Conservation (phyloP, 2,888 invertebrate genomes). For the Mythimna impura region DNA sequence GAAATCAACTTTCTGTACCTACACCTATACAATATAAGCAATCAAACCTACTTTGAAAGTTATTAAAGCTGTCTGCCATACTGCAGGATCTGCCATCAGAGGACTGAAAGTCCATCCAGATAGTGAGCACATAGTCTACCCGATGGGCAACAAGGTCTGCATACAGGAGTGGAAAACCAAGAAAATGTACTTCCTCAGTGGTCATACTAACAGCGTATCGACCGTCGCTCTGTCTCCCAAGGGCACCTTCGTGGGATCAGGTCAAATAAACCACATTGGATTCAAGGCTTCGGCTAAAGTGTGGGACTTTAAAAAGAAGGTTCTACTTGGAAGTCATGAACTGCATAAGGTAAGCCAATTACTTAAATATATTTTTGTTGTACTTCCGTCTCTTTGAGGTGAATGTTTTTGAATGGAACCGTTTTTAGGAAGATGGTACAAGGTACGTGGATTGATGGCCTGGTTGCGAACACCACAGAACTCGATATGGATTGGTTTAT, state of each 20-base stretch:
- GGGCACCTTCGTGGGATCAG: slow-evolving; percentile 95
- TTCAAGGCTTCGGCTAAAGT: slow-evolving; percentile 96
- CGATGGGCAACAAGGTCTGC: slow-evolving; percentile 94
- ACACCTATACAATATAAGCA: not conserved
- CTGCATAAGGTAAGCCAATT: slow-evolving; percentile 93
- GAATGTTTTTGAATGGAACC: too few relatives aligned
- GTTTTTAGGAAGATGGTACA: too few relatives aligned
- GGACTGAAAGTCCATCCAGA: slow-evolving; percentile 94
- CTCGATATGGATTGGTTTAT: not conserved
- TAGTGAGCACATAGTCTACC: slow-evolving; percentile 93
- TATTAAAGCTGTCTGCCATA: not conserved
- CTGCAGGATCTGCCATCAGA: slow-evolving; percentile 81
- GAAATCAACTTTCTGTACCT: not conserved
- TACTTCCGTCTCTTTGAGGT: too few relatives aligned
- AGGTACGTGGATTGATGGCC: not conserved
- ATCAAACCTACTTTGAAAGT: not conserved
- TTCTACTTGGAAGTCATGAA: slow-evolving; percentile 93
- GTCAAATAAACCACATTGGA: slow-evolving; percentile 97
- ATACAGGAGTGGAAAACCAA: slow-evolving; percentile 93
- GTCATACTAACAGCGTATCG: slow-evolving; percentile 95
- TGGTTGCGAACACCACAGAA: not conserved
- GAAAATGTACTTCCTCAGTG: slow-evolving; percentile 94
- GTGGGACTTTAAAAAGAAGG: slow-evolving; percentile 94
- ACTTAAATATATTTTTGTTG: not conserved
- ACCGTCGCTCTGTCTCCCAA: slow-evolving; percentile 94